Evolutionary conservation across 1,140 invertebrate species (phyloP), one percentile per base, ranked within the genome.

Genomic region (Fragariocoptes setiger): DNA sequence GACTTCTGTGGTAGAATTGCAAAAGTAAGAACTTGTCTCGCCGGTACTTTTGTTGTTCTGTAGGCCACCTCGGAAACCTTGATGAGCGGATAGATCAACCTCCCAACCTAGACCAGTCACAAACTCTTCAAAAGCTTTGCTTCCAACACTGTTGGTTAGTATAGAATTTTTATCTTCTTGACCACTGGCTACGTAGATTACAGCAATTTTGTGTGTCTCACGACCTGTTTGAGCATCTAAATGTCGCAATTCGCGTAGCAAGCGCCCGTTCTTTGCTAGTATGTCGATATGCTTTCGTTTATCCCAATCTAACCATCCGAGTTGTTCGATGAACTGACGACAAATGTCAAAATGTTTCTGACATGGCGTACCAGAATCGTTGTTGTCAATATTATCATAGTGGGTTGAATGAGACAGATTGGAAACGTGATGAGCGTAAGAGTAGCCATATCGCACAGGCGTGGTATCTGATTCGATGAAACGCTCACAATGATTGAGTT

Each of bases 151-250:
- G 55, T 77, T 83, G 12, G 66, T 70, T 2, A 95, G 57, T 47
- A 94, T 88, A 2, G 80, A 62, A 72, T 59, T 76, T 53, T 90
- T 83, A 47, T 92, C 85, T 59, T 99, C 88, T 55, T 97, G 90
- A 0, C 88, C 88, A 16, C 75, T 71, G 19, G 73, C 80, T 1
- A 97, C 86, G 59, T 94, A 99, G 48, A 99, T 88, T 2, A 99
- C 83, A 8, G 90, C 92, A 52, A 99, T 76, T 62, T 99, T 99
- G 57, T 99, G 90, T 1, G 86, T 92, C 55, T 99, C 90, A 19
- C 90, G 67, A 49, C 59, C 61, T 42, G 52, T 54, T 44, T 88
- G 82, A 44, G 69, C 67, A 54, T 95, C 88, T 16, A 95, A 63
- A 59, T 94, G 83, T 44, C 82, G 69, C 35, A 94, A 52, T 61